phyloP scores from a whole-genome alignment of 2,797 vertebrate genomes.

The Mormyrus proboscirostris region DNA sequence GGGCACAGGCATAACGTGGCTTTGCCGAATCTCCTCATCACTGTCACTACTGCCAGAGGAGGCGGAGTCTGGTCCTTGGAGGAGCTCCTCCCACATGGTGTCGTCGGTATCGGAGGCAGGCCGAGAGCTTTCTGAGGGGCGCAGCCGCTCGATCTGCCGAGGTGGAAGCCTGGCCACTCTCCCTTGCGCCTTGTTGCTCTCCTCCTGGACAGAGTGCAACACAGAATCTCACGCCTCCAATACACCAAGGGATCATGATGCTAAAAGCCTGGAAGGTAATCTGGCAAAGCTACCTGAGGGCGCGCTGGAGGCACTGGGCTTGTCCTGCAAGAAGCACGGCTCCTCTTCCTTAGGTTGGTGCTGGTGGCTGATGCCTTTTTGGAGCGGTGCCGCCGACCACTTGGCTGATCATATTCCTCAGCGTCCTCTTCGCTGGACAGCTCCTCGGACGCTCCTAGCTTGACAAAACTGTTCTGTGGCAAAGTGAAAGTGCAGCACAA shows the following conservation, averaged over 20 bases:
- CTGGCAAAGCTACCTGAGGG: background rate
- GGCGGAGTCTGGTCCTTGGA: slow-evolving; percentile 81
- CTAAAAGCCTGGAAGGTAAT: background rate
- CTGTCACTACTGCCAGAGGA: slow-evolving; percentile 83
- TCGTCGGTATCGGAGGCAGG: slow-evolving; percentile 92
- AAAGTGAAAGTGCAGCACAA: background rate
- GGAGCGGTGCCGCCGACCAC: slow-evolving; percentile 45
- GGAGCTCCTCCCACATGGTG: slow-evolving; percentile 89
- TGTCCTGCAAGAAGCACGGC: slow-evolving; percentile 41
- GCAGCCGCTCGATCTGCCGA: slow-evolving; percentile 52
- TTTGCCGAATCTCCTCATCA: slow-evolving; percentile 65
- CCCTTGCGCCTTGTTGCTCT: slow-evolving; percentile 27
- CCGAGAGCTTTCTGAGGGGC: slow-evolving; percentile 66
- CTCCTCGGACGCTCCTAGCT: slow-evolving; percentile 73
- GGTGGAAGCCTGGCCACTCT: slow-evolving; percentile 30
- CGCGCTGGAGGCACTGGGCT: slow-evolving; percentile 43
- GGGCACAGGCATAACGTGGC: slow-evolving; percentile 48
- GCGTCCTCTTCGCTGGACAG: slow-evolving; percentile 85
- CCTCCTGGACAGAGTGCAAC: slow-evolving; percentile 35
- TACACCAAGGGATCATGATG: background rate
- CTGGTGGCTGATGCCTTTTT: slow-evolving; percentile 54
- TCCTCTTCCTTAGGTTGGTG: slow-evolving; percentile 61
- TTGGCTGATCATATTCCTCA: slow-evolving; percentile 39
- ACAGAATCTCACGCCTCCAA: background rate
- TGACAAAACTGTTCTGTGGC: slow-evolving; percentile 54